Evolutionary conservation across 2,113 vertebrate species (phyloP).

Genomic region (Phaetusa simplex): DNA sequence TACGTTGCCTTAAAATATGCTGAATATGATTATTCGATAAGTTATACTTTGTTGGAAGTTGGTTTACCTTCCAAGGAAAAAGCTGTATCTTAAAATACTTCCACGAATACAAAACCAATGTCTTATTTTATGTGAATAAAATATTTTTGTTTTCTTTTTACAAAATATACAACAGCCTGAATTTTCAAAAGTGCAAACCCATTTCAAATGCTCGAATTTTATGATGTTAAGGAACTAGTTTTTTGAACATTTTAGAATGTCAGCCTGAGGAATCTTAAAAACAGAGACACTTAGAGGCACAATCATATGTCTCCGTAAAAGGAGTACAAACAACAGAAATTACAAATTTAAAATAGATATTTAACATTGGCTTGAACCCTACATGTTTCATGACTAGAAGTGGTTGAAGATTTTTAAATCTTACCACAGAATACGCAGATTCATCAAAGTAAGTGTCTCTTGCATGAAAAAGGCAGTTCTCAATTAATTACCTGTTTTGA

Average conservation of each 20-base stretch:
- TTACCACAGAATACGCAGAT: neutral
- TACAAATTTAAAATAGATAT: neutral
- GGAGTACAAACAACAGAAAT: neutral
- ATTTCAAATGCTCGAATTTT: neutral
- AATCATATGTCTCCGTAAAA: neutral
- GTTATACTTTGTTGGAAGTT: neutral
- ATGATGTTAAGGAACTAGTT: neutral
- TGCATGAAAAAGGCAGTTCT: neutral
- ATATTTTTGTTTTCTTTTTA: neutral
- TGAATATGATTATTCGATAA: neutral
- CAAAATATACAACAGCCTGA: neutral
- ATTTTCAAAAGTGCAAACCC: neutral
- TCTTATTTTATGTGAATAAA: neutral
- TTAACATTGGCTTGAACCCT: neutral
- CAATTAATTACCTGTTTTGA: neutral
- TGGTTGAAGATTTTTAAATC: neutral
- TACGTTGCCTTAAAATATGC: neutral
- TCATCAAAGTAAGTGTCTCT: neutral
- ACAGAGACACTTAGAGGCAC: neutral
- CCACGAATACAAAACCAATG: neutral
- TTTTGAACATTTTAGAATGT: neutral
- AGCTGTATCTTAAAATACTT: neutral
- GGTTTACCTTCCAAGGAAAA: neutral
- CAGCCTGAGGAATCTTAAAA: neutral
- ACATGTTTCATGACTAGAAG: neutral